A percentile compares a stretch with the other conserved stretches of the same genome.
These are phyloP conservation scores for Protobothrops flavoviridis DNA, from an alignment of 2,113 vertebrate species.

Conservation along the genomic window DNA sequence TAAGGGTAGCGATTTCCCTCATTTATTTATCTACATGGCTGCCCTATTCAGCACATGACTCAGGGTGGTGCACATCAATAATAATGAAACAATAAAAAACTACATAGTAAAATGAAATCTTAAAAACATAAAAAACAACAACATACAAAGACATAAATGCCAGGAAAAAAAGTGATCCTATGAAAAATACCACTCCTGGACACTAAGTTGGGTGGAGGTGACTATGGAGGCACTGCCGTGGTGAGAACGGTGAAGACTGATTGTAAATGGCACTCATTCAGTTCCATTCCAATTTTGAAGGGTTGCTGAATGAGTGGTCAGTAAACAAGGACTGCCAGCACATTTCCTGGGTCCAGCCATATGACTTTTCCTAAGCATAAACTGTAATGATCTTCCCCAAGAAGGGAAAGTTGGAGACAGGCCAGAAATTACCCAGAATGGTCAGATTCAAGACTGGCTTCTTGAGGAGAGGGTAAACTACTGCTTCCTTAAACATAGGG, in stretches of 20 bases:
- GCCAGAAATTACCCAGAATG: background rate
- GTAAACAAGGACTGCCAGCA: background rate
- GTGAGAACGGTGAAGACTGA: background rate
- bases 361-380: background rate
- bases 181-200: background rate
- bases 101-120: background rate
- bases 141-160: background rate
- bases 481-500: background rate
- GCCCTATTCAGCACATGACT: background rate
- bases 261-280: background rate
- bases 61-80: background rate
- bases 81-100: background rate
- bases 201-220: background rate
- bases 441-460: background rate
- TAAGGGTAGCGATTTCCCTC: slow-evolving; percentile 27
- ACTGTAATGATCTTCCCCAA: background rate
- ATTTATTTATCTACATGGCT: background rate
- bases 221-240: background rate
- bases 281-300: background rate
- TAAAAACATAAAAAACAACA: background rate
- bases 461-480: background rate
- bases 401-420: background rate
- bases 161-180: background rate
- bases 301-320: background rate
- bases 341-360: background rate